Evolutionary conservation across 2,888 invertebrate genomes (phyloP).

Genomic region (Eugnorisma glareosa): DNA sequence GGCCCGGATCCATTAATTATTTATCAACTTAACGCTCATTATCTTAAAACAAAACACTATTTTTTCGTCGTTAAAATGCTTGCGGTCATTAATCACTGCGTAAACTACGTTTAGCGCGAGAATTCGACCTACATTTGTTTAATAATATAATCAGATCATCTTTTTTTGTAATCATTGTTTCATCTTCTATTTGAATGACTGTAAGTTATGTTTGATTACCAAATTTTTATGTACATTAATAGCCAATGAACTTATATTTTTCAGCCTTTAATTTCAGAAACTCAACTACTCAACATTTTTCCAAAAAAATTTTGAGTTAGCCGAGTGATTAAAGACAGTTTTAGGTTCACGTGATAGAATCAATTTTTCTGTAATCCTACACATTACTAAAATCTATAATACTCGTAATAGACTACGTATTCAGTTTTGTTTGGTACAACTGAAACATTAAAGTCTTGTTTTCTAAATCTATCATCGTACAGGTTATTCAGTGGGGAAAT

Average conservation of each 20-base stretch:
- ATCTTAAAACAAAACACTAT: slow-evolving; percentile 83
- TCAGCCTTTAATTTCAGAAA: neutral
- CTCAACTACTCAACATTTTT: no score
- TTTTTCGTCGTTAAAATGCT: slow-evolving; percentile 78
- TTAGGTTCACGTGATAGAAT: no score
- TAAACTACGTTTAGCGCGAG: slow-evolving; percentile 64
- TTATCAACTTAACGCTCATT: slow-evolving; percentile 85
- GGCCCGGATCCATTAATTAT: slow-evolving; percentile 81
- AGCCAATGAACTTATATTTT: neutral
- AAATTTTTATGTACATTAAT: no score
- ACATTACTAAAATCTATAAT: neutral
- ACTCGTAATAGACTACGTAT: neutral
- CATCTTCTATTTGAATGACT: slow-evolving; percentile 28
- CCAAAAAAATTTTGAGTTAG: neutral
- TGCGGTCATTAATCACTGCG: slow-evolving; percentile 81
- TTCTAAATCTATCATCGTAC: neutral
- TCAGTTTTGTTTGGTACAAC: neutral
- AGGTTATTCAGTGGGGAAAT: neutral
- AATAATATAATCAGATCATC: slow-evolving; percentile 60
- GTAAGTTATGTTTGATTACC: neutral
- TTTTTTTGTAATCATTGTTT: slow-evolving; percentile 40
- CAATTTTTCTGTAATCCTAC: neutral
- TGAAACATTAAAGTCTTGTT: neutral
- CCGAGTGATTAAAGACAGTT: neutral
- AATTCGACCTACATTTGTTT: slow-evolving; percentile 63